Evolutionary conservation across 2,888 invertebrate genomes (phyloP).

Genomic region (Papilio demoleus): DNA sequence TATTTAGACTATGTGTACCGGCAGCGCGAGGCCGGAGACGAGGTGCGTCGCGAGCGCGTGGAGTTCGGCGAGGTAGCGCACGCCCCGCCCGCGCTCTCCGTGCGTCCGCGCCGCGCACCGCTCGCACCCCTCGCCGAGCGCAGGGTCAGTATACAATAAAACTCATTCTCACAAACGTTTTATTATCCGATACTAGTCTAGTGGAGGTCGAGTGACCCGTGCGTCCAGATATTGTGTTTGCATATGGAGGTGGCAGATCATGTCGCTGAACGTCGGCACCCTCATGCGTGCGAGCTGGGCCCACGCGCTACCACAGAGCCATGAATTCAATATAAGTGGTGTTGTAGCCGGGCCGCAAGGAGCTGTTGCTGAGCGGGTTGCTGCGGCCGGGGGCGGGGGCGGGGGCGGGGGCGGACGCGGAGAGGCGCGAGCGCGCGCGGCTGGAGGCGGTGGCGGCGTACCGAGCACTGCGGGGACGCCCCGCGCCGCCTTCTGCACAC

Average conservation of each 20-base stretch:
- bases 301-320: too few relatives aligned
- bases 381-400: conserved; percentile 45
- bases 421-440: conserved; percentile 50
- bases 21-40: too few relatives aligned
- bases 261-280: too few relatives aligned
- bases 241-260: too few relatives aligned
- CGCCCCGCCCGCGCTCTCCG: conserved; percentile 86
- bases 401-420: conserved; percentile 41
- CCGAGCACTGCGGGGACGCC: conserved; percentile 46
- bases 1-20: too few relatives aligned
- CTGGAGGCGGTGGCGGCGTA: conserved; percentile 49
- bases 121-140: conserved; percentile 36
- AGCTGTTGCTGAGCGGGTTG: conserved; percentile 76
- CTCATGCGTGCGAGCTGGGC: too few relatives aligned
- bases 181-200: not conserved
- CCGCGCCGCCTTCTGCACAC: too few relatives aligned
- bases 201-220: too few relatives aligned
- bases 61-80: conserved; percentile 90
- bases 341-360: conserved; percentile 87
- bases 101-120: conserved; percentile 77
- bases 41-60: too few relatives aligned
- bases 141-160: conserved; percentile 35
- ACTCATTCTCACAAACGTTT: not conserved
- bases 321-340: not conserved
- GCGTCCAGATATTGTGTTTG: too few relatives aligned